These are phyloP conservation scores for Aurelia sp. DNA, from an alignment of 30 jellyfish, hydroid and myxozoan species.

Conservation along the genomic window DNA sequence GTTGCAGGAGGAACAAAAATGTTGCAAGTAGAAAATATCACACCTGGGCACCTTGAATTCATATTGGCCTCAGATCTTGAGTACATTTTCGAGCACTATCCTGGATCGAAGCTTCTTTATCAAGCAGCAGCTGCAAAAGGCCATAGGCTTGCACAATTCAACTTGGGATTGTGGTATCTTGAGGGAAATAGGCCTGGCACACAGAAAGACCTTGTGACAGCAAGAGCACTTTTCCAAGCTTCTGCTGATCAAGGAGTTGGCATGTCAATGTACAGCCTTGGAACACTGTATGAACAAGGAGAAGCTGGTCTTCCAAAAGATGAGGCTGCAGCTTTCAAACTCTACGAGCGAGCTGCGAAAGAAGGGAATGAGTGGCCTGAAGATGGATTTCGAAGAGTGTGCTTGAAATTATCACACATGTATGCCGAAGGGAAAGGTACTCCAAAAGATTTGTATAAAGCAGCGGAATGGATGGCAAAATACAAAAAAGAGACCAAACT, in stretches of 20 bases:
- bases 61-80: slow-evolving; percentile 31
- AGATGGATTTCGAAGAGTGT: background rate
- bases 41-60: slow-evolving; percentile 27
- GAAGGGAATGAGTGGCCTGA: slow-evolving; percentile 51
- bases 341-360: slow-evolving; percentile 29
- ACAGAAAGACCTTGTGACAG: slow-evolving; percentile 11
- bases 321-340: slow-evolving; percentile 14
- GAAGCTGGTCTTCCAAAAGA: slow-evolving; percentile 32
- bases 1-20: background rate
- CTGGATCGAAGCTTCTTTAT: slow-evolving; percentile 12
- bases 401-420: slow-evolving; percentile 27
- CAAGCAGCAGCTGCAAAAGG: slow-evolving; percentile 10
- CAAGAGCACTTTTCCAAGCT: slow-evolving; percentile 31
- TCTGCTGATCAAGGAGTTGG: slow-evolving; percentile 47
- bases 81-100: background rate
- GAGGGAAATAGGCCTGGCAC: slow-evolving; percentile 67
- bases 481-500: slow-evolving; percentile 31
- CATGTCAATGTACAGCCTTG: slow-evolving; percentile 26
- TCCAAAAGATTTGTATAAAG: background rate
- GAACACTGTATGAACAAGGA: slow-evolving; percentile 33
- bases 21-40: background rate
- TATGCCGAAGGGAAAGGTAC: slow-evolving; percentile 44
- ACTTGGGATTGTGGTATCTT: slow-evolving; percentile 29
- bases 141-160: slow-evolving; percentile 36
- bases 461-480: slow-evolving; percentile 25